These are phyloP conservation scores for Puffinus mauretanicus DNA, from an alignment of 2,113 vertebrate species.

Conservation along the genomic window DNA sequence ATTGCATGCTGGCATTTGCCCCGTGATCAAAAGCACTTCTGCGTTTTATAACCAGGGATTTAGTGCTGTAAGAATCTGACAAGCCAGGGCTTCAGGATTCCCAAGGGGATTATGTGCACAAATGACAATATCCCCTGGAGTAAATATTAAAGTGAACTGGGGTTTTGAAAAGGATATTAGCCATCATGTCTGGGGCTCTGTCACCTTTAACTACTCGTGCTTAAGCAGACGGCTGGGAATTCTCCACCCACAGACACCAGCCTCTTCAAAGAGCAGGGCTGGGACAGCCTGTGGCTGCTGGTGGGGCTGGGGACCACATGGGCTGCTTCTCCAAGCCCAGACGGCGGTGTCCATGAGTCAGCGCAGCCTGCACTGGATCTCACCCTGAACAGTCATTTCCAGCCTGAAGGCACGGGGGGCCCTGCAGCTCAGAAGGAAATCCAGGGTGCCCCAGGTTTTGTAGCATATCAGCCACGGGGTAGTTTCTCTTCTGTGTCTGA, in stretches of 20 bases:
- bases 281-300: neutral
- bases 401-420: neutral
- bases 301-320: neutral
- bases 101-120: neutral
- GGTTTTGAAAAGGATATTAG: neutral
- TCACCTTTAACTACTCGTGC: neutral
- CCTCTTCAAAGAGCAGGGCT: neutral
- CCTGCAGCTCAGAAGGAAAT: neutral
- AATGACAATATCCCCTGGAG: neutral
- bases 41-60: neutral
- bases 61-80: neutral
- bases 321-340: neutral
- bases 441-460: neutral
- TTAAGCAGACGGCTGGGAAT: neutral
- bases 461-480: neutral
- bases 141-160: neutral
- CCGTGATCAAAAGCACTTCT: neutral
- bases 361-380: neutral
- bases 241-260: neutral
- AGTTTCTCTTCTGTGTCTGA: neutral
- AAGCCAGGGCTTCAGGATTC: neutral
- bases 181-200: neutral
- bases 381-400: neutral
- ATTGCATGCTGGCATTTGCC: fast-evolving
- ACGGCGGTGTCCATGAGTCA: too few species aligned